These are phyloP conservation scores for Emmelina monodactyla DNA, from an alignment of 2,888 invertebrate genomes.

Conservation along the genomic window DNA sequence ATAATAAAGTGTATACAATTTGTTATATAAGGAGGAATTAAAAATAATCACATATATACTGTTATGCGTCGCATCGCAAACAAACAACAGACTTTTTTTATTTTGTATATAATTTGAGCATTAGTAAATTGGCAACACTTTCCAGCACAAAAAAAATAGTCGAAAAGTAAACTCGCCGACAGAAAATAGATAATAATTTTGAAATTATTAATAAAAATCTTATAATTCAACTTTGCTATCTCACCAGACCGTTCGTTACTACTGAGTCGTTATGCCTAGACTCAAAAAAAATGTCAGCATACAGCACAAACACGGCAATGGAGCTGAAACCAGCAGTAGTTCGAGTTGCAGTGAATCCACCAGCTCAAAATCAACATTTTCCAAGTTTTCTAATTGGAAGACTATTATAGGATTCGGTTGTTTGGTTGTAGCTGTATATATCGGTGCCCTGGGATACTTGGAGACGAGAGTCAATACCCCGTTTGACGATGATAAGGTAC, in stretches of 20 bases:
- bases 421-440: constrained; percentile 74
- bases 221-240: not conserved
- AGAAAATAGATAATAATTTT: not conserved
- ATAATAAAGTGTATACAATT: constrained; percentile 7
- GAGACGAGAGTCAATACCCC: constrained; percentile 91
- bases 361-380: constrained; percentile 23
- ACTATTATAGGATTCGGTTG: constrained; percentile 67
- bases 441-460: constrained; percentile 82
- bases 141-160: not conserved
- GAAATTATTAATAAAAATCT: not conserved
- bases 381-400: constrained; percentile 60
- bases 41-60: no score
- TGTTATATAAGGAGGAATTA: constrained; percentile 1
- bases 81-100: no score
- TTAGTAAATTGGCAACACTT: no score
- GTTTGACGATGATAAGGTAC: constrained; percentile 79
- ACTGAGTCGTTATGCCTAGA: not conserved
- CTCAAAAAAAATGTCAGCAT: constrained; percentile 7
- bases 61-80: no score
- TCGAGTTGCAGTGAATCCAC: constrained; percentile 29
- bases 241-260: not conserved
- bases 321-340: constrained; percentile 38
- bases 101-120: no score
- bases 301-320: constrained; percentile 26
- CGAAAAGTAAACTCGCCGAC: not conserved